These are phyloP conservation scores for Aporrectodea caliginosa DNA, from an alignment of 1,140 invertebrate genomes.

Conservation along the genomic window DNA sequence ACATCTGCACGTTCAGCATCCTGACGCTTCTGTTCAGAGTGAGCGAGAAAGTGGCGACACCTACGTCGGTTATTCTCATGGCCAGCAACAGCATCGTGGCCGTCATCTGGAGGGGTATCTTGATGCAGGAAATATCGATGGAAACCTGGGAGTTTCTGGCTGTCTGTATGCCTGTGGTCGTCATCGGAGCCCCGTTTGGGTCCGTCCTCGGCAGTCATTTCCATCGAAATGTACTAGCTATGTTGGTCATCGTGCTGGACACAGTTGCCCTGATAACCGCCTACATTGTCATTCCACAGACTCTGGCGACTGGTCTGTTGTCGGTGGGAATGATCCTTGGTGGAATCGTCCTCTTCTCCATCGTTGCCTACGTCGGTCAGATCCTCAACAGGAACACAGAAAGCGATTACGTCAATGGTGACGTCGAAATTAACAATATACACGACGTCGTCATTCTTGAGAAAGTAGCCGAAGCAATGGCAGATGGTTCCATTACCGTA, in stretches of 20 bases:
- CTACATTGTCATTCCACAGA: conserved; percentile 32
- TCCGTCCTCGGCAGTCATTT: conserved; percentile 48
- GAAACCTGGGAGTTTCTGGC: conserved; percentile 44
- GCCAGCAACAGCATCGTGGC: conserved; percentile 42
- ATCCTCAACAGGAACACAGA: not conserved
- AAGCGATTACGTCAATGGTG: not conserved
- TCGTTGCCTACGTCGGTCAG: conserved; percentile 15
- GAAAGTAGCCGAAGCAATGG: no score
- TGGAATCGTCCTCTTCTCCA: conserved; percentile 20
- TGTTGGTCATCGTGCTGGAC: conserved; percentile 44
- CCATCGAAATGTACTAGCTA: conserved; percentile 46
- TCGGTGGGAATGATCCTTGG: conserved; percentile 22
- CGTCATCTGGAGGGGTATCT: conserved; percentile 45
- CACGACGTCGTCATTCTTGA: not conserved
- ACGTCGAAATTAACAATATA: not conserved
- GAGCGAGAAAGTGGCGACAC: conserved; percentile 47
- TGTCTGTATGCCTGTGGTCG: conserved; percentile 44
- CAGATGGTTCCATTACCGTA: no score
- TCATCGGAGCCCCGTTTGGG: conserved; percentile 44
- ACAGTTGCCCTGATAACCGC: conserved; percentile 43
- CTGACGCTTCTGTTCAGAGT: conserved; percentile 46
- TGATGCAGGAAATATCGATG: conserved; percentile 43
- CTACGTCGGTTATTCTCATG: conserved; percentile 47
- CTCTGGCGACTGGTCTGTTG: not conserved
- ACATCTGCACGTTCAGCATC: conserved; percentile 44